phyloP scores from a whole-genome alignment of 2,797 vertebrate genomes.

The Enteromius mattozi region DNA sequence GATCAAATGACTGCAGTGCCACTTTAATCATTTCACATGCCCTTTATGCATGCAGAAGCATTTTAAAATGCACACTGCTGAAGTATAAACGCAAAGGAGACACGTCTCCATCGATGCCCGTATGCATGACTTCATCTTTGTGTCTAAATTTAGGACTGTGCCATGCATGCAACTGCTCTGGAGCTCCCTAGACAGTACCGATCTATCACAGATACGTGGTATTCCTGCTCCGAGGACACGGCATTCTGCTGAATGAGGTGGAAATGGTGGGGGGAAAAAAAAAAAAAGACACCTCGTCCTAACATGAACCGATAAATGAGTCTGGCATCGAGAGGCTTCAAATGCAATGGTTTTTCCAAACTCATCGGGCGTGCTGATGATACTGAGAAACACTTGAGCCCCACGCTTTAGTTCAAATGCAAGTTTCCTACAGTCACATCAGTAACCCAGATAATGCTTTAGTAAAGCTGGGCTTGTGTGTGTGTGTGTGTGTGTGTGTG shows the following conservation, averaged over 20 bases:
- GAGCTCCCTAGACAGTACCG: conserved; percentile 15
- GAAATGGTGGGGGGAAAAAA: neutral
- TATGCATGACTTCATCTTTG: conserved; percentile 63
- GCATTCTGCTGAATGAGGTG: conserved; percentile 20
- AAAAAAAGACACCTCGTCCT: neutral
- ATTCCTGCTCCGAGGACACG: neutral
- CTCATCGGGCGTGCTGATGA: neutral
- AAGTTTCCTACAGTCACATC: neutral
- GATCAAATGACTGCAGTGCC: conserved; percentile 33
- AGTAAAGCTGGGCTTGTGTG: neutral
- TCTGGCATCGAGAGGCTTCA: conserved; percentile 6
- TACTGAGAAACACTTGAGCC: neutral
- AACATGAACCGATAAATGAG: conserved; percentile 32
- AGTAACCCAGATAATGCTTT: conserved; percentile 1
- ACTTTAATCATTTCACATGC: conserved; percentile 14
- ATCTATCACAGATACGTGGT: neutral
- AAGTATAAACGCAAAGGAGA: conserved; percentile 31
- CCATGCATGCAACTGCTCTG: conserved; percentile 43
- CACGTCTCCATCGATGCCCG: conserved; percentile 47
- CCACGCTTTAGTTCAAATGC: neutral
- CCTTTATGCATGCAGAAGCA: conserved; percentile 28
- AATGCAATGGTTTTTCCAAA: conserved; percentile 2
- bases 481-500: neutral
- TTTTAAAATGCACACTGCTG: conserved; percentile 19
- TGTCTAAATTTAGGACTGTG: conserved; percentile 58